A percentile compares a stretch with the other conserved stretches of the same genome.
Evolutionary conservation across 2,888 invertebrate species (phyloP).

Genomic region (Vesta saturnalis): DNA sequence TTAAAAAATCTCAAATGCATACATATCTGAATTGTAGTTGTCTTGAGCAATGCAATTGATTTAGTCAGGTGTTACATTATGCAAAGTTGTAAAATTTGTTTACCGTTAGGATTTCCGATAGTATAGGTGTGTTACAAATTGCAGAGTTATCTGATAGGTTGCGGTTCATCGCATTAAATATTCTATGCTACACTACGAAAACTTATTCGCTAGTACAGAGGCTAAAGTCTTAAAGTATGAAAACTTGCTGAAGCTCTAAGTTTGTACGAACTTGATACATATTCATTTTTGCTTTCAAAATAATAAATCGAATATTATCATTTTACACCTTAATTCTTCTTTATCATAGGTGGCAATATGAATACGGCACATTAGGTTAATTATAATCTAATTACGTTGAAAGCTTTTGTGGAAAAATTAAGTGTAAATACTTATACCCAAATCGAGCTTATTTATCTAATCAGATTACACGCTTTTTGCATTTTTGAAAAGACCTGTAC

Average conservation of each 20-base stretch:
- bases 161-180: conserved; percentile 18
- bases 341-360: too few species aligned
- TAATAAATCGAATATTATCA: background rate
- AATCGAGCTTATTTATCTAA: too few species aligned
- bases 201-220: conserved; percentile 16
- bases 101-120: conserved; percentile 23
- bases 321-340: too few species aligned
- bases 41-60: conserved; percentile 25
- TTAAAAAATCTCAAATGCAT: conserved; percentile 15
- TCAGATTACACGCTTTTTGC: too few species aligned
- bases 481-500: too few species aligned
- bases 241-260: conserved; percentile 16
- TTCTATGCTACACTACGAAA: conserved; percentile 19
- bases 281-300: conserved; percentile 2
- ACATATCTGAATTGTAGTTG: background rate
- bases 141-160: conserved; percentile 4
- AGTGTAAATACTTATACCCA: too few species aligned
- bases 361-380: too few species aligned
- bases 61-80: conserved; percentile 17
- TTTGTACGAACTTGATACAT: background rate
- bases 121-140: conserved; percentile 28
- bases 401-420: too few species aligned
- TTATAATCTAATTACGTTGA: too few species aligned
- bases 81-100: conserved; percentile 25
- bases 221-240: conserved; percentile 22